Evolutionary conservation across 2,113 vertebrate species (phyloP).

Genomic region (Marmota flaviventris): DNA sequence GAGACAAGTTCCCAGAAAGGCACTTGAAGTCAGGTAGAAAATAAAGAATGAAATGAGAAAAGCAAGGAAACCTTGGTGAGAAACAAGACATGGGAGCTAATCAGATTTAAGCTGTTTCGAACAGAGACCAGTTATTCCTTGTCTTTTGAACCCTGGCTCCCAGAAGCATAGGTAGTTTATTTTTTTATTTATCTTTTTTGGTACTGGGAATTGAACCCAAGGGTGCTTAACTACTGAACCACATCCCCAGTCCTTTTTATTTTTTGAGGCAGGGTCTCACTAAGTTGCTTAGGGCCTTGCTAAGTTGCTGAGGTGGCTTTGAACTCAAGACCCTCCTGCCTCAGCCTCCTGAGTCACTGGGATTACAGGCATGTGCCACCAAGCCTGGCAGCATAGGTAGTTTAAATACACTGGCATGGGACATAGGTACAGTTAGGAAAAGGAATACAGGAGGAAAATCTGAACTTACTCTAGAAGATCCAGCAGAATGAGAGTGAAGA

Average conservation of each 20-base stretch:
- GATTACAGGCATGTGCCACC: too few species aligned
- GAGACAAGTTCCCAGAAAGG: not conserved
- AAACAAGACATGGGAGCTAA: not conserved
- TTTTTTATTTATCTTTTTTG: too few species aligned
- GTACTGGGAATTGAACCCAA: too few species aligned
- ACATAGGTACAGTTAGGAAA: not conserved
- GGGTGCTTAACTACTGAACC: too few species aligned
- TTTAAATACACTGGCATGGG: not conserved
- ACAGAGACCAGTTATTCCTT: not conserved
- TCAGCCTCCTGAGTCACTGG: too few species aligned
- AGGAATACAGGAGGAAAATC: conserved; percentile 23
- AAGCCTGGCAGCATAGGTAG: too few species aligned
- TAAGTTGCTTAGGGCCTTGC: too few species aligned
- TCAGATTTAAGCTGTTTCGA: not conserved
- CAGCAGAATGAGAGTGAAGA: conserved; percentile 28
- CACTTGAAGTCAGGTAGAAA: conserved; percentile 30
- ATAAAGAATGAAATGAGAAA: not conserved
- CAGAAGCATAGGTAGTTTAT: not conserved
- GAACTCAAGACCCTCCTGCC: too few species aligned
- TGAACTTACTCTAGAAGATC: conserved; percentile 8
- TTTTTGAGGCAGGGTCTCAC: too few species aligned
- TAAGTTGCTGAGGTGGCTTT: too few species aligned
- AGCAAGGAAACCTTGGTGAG: conserved; percentile 31
- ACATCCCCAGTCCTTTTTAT: too few species aligned
- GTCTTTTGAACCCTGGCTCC: conserved; percentile 37